These are phyloP conservation scores for Heliconius hewitsoni DNA, from an alignment of 1,140 invertebrate genomes.

Conservation along the genomic window DNA sequence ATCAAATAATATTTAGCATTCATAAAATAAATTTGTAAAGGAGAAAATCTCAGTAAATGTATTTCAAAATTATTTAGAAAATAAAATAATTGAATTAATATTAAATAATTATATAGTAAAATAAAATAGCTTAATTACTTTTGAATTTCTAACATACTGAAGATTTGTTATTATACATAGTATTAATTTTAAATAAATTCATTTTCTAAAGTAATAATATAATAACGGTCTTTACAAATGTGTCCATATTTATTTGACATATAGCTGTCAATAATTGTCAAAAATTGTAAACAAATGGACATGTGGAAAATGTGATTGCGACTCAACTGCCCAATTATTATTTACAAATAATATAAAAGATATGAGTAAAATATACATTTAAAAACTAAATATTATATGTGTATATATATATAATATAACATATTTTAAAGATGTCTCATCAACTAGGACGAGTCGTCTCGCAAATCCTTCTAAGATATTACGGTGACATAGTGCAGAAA, in stretches of 20 bases:
- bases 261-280: constrained; percentile 10
- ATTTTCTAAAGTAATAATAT: too few relatives aligned
- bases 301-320: constrained; percentile 14
- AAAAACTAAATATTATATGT: background rate
- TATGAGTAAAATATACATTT: background rate
- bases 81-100: too few relatives aligned
- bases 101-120: too few relatives aligned
- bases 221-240: background rate
- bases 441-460: constrained; percentile 85
- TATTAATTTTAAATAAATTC: too few relatives aligned
- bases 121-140: too few relatives aligned
- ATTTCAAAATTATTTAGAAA: too few relatives aligned
- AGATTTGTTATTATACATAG: too few relatives aligned
- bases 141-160: too few relatives aligned
- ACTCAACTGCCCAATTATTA: background rate
- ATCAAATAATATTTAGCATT: background rate
- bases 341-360: background rate
- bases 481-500: constrained; percentile 86
- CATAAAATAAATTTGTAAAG: background rate
- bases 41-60: too few relatives aligned
- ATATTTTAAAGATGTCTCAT: constrained; percentile 82
- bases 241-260: background rate
- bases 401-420: background rate
- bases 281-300: constrained; percentile 29
- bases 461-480: constrained; percentile 86